Evolutionary conservation across 1,140 invertebrate species (phyloP).

Genomic region (Melipona quadrifasciata): DNA sequence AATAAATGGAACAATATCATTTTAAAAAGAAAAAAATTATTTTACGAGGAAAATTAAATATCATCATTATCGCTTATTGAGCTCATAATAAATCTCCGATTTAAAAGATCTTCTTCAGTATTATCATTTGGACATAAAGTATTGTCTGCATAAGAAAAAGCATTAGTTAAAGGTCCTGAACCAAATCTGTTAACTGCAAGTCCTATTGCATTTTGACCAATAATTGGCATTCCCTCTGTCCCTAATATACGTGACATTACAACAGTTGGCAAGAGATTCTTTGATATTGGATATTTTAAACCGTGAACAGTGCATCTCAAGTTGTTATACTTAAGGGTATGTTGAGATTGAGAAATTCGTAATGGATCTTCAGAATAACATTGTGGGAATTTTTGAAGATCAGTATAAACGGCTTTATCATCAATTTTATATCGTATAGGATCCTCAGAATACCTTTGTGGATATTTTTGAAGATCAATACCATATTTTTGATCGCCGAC

Average conservation of each 20-base stretch:
- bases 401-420: constrained; percentile 62
- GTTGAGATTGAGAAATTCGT: constrained; percentile 63
- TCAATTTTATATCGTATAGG: constrained; percentile 61
- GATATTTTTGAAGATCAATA: constrained; percentile 76
- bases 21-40: background rate
- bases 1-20: constrained; percentile 3
- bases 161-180: constrained; percentile 72
- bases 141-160: constrained; percentile 67
- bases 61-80: constrained; percentile 75
- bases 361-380: constrained; percentile 75
- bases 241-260: constrained; percentile 68
- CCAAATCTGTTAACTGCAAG: constrained; percentile 78
- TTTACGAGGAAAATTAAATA: constrained; percentile 67
- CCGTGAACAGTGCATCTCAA: constrained; percentile 71
- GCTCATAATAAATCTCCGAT: constrained; percentile 72
- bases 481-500: constrained; percentile 67
- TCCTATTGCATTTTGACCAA: constrained; percentile 76
- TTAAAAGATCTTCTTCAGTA: constrained; percentile 71
- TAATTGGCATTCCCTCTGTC: constrained; percentile 75
- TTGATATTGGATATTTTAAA: constrained; percentile 71
- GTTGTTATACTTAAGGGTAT: constrained; percentile 74
- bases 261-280: constrained; percentile 64
- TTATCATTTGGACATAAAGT: constrained; percentile 64
- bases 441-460: constrained; percentile 74
- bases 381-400: constrained; percentile 76